Evolutionary conservation across 1,140 invertebrate genomes (phyloP).

Genomic region (Zaprionus africanus): DNA sequence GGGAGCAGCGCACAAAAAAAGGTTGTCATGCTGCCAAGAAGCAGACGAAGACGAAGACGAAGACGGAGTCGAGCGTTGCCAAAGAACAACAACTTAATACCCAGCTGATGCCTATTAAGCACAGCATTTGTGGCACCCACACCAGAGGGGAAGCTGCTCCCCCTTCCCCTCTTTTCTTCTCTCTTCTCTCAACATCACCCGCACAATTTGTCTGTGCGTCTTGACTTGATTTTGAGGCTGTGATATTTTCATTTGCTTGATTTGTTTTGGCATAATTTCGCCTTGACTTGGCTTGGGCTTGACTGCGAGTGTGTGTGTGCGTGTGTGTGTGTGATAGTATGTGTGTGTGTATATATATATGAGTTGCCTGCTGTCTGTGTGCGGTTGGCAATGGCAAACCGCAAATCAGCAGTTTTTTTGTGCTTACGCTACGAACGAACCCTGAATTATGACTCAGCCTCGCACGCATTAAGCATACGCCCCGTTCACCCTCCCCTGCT

Average conservation of each 20-base stretch:
- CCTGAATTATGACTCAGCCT: conserved; percentile 61
- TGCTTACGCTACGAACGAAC: conserved; percentile 13
- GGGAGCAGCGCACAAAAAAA: too few relatives aligned
- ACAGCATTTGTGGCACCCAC: conserved; percentile 77
- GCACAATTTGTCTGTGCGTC: conserved; percentile 40
- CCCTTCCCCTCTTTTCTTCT: background rate
- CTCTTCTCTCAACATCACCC: background rate
- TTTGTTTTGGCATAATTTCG: conserved; percentile 81
- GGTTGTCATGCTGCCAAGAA: conserved; percentile 72
- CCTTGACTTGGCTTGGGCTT: conserved; percentile 44
- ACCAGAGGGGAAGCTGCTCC: background rate
- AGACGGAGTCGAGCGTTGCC: background rate
- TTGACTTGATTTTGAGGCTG: conserved; percentile 77
- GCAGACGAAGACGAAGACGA: conserved; percentile 55
- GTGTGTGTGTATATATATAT: conserved; percentile 14
- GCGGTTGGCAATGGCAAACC: conserved; percentile 57
- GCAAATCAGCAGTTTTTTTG: conserved; percentile 69
- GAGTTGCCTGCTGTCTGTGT: background rate
- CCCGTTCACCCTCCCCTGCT: conserved; percentile 19
- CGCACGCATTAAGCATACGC: conserved; percentile 68
- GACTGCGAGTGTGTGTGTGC: conserved; percentile 22
- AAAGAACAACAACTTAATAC: conserved; percentile 81
- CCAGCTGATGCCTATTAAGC: conserved; percentile 82
- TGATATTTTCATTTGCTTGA: conserved; percentile 82
- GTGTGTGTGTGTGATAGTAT: conserved; percentile 20